phyloP scores from a whole-genome alignment of 2,113 vertebrate species.

The Aphyosemion australe region DNA sequence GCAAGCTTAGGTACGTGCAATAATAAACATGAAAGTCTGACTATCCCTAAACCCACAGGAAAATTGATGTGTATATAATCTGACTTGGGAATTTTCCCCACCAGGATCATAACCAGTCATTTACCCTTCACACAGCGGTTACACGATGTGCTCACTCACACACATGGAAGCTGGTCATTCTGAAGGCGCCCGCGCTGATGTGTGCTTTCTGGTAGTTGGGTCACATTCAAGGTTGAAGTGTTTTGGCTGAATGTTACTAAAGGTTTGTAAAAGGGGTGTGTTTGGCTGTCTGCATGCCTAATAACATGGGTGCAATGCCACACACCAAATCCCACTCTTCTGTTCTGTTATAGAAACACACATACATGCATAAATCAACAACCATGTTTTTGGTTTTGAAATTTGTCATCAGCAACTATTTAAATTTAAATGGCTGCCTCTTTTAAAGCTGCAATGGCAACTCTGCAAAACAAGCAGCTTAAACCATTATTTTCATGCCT shows the following conservation, averaged over 20 bases:
- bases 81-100: conserved; percentile 64
- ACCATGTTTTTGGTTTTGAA: neutral
- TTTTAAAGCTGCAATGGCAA: too few relatives aligned
- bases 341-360: neutral
- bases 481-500: too few relatives aligned
- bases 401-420: too few relatives aligned
- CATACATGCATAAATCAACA: neutral
- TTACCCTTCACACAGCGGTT: conserved; percentile 64
- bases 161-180: conserved; percentile 30
- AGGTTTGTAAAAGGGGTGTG: conserved; percentile 57
- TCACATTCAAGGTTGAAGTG: conserved; percentile 64
- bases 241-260: conserved; percentile 48
- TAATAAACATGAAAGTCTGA: conserved; percentile 49
- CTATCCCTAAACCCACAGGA: conserved; percentile 56
- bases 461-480: too few relatives aligned
- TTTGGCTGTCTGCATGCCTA: conserved; percentile 48
- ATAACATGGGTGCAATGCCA: conserved; percentile 54
- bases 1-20: conserved; percentile 22
- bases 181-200: conserved; percentile 36
- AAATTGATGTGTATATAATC: conserved; percentile 72
- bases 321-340: conserved; percentile 40
- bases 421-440: too few relatives aligned
- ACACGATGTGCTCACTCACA: conserved; percentile 42
- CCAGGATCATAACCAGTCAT: conserved; percentile 64
- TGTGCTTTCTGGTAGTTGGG: conserved; percentile 59